Percentiles rank a stretch among this genome's conserved stretches.
phyloP scores from a whole-genome alignment of 2,888 invertebrate species.

The Liopterus haemorrhoidalis region DNA sequence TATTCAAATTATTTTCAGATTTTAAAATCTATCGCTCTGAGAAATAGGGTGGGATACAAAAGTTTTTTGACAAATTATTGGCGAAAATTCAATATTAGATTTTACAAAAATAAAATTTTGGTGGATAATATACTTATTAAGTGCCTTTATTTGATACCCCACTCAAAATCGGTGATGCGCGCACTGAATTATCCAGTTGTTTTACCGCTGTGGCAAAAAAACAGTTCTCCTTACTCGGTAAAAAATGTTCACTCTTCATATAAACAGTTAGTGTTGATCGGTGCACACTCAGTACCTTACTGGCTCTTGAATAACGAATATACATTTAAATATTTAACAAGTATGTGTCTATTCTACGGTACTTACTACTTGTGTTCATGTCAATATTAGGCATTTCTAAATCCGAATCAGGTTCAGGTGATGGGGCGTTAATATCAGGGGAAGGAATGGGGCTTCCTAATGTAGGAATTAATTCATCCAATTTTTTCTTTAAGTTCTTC shows the following conservation, averaged over 20 bases:
- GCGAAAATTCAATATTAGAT: too few species aligned
- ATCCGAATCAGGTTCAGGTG: conserved; percentile 78
- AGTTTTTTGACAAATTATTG: too few species aligned
- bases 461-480: conserved; percentile 73
- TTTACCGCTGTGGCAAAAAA: too few species aligned
- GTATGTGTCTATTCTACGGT: neutral
- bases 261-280: neutral
- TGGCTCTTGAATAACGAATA: neutral
- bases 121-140: too few species aligned
- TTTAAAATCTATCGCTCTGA: too few species aligned
- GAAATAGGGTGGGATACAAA: too few species aligned
- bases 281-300: neutral
- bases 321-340: neutral
- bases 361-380: conserved; percentile 1
- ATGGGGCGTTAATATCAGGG: conserved; percentile 63
- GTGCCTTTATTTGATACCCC: too few species aligned
- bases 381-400: conserved; percentile 57
- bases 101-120: too few species aligned
- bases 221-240: too few species aligned
- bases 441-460: conserved; percentile 66
- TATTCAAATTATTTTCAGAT: too few species aligned
- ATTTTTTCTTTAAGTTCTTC: conserved; percentile 74
- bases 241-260: neutral
- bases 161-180: too few species aligned
- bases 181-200: too few species aligned